Conservation (phyloP, 2,797 vertebrate species). For the Tolypeutes matacus region DNA sequence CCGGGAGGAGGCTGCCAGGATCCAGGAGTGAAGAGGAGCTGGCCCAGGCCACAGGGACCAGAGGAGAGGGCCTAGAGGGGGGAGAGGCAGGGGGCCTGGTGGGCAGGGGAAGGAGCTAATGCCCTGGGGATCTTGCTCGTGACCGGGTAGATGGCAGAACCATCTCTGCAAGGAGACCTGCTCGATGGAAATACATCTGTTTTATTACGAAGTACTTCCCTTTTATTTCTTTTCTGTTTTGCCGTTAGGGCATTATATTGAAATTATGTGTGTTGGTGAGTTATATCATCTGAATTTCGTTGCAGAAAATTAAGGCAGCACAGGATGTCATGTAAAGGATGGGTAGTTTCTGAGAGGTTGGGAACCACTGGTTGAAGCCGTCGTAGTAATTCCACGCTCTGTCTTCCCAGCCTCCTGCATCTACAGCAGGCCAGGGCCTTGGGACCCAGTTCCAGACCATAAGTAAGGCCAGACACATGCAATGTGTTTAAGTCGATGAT, state of each 20-base stretch:
- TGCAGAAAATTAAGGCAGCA: not conserved
- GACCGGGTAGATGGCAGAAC: not conserved
- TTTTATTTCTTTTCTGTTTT: not conserved
- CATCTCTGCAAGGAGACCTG: not conserved
- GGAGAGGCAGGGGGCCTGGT: not conserved
- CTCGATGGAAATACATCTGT: accelerated
- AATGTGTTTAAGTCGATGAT: not conserved
- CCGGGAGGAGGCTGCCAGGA: too few species aligned
- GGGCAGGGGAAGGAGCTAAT: not conserved
- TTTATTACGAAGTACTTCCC: not conserved
- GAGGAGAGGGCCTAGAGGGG: not conserved
- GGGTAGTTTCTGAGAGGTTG: not conserved
- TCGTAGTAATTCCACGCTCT: not conserved
- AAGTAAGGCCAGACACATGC: not conserved
- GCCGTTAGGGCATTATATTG: not conserved
- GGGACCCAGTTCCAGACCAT: not conserved
- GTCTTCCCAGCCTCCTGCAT: not conserved
- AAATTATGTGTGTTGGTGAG: not conserved
- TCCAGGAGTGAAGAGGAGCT: not conserved
- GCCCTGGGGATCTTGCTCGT: not conserved
- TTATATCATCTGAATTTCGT: not conserved
- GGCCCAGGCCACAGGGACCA: not conserved
- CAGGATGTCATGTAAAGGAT: not conserved
- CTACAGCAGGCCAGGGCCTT: accelerated
- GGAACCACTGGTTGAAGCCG: not conserved